Percentiles rank a stretch among this genome's conserved stretches.
phyloP scores from a whole-genome alignment of 2,888 invertebrate species.

The Mesorhabditis sp. region DNA sequence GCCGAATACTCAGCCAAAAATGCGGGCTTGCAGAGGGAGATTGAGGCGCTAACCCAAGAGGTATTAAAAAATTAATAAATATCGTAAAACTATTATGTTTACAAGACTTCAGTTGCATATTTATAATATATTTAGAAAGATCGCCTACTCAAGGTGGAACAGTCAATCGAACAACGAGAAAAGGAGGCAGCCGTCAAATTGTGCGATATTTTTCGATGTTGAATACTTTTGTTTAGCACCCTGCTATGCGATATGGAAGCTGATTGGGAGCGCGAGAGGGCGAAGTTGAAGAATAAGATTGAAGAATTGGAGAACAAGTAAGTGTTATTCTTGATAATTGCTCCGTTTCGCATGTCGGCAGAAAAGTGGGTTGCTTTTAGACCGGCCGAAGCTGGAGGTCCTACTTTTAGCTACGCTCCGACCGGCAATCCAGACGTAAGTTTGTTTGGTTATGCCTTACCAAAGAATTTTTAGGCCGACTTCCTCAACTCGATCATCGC shows the following conservation, averaged over 20 bases:
- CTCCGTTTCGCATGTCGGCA: too few species aligned
- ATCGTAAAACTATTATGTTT: too few species aligned
- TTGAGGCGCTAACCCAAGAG: too few species aligned
- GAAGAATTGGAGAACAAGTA: background rate
- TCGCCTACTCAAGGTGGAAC: background rate
- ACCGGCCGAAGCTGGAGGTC: too few species aligned
- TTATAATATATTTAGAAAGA: background rate
- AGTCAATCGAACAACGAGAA: background rate
- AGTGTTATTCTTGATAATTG: background rate
- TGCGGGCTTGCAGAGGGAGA: too few species aligned
- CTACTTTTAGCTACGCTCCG: too few species aligned
- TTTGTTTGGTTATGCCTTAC: background rate
- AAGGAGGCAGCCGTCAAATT: background rate
- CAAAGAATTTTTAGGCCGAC: conserved; percentile 62
- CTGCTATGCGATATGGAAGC: background rate
- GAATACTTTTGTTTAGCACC: background rate
- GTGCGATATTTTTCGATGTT: background rate
- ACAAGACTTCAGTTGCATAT: background rate
- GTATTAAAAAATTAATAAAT: too few species aligned
- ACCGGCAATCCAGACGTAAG: background rate
- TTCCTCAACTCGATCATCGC: conserved; percentile 94
- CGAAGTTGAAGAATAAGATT: background rate
- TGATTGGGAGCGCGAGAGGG: background rate
- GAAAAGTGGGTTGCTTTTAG: too few species aligned
- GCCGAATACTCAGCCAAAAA: too few species aligned